Evolutionary conservation across 2,888 invertebrate genomes (phyloP).

Genomic region (Cantharis lateralis): DNA sequence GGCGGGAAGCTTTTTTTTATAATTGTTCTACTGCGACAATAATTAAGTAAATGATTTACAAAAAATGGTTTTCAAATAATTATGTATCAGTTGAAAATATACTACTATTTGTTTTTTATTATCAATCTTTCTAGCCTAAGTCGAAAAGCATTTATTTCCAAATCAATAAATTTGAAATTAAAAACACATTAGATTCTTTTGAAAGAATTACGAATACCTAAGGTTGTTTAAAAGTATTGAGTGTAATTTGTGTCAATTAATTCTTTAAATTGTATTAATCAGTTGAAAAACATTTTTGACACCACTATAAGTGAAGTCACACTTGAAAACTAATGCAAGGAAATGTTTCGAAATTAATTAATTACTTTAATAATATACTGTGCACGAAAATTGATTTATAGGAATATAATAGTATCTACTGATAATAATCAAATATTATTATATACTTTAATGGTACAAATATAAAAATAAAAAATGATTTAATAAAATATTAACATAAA

Average conservation of each 20-base stretch:
- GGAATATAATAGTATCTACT: not conserved
- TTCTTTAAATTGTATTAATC: not conserved
- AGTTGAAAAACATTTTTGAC: not conserved
- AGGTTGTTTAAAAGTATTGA: not conserved
- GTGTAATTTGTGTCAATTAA: not conserved
- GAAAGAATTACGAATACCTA: not conserved
- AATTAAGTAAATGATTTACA: too few relatives aligned
- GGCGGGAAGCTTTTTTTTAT: too few relatives aligned
- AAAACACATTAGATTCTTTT: not conserved
- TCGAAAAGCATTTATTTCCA: not conserved
- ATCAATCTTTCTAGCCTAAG: not conserved
- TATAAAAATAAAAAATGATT: too few relatives aligned
- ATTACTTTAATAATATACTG: not conserved
- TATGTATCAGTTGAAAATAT: not conserved
- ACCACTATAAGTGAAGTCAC: not conserved
- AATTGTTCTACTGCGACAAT: too few relatives aligned
- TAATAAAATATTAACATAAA: not conserved
- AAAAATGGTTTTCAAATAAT: too few relatives aligned
- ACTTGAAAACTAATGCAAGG: not conserved
- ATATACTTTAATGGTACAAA: not conserved
- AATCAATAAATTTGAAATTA: not conserved
- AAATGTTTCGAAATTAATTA: not conserved
- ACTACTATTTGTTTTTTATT: not conserved
- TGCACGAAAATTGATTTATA: not conserved
- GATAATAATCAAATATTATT: not conserved